These are phyloP conservation scores for Polietes domitor DNA, from an alignment of 2,888 invertebrate genomes.

Conservation along the genomic window DNA sequence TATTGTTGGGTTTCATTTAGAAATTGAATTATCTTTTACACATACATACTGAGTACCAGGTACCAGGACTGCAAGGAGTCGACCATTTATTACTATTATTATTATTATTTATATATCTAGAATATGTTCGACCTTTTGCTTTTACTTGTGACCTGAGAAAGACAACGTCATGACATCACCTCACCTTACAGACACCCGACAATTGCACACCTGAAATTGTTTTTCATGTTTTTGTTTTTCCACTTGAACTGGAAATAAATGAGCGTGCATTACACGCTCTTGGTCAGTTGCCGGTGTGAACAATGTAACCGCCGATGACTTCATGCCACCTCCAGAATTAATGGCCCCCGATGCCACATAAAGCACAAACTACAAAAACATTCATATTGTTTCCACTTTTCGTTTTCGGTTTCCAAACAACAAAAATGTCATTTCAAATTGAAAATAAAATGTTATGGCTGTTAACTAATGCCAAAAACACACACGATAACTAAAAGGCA, in stretches of 20 bases:
- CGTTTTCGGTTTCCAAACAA: slow-evolving; percentile 2
- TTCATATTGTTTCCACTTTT: not conserved
- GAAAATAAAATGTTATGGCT: slow-evolving; percentile 22
- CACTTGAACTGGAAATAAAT: not conserved
- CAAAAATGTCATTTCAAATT: slow-evolving; percentile 31
- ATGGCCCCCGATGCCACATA: not conserved
- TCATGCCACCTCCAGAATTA: slow-evolving; percentile 28
- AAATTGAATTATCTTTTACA: no score
- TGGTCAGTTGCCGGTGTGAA: not conserved
- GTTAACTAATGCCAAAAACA: not conserved
- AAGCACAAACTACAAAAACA: slow-evolving; percentile 15
- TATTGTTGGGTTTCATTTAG: no score
- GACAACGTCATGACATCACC: slow-evolving; percentile 54
- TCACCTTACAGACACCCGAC: slow-evolving; percentile 3
- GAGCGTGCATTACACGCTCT: not conserved
- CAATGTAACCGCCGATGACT: slow-evolving; percentile 30
- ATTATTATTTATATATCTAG: no score
- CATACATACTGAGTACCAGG: not conserved
- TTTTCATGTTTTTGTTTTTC: not conserved
- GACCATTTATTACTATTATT: not conserved
- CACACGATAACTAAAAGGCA: slow-evolving; percentile 17
- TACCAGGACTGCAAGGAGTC: not conserved
- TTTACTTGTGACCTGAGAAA: slow-evolving; percentile 49
- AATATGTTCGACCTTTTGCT: slow-evolving; percentile 12
- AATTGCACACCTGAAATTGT: slow-evolving; percentile 6